Conservation (phyloP, 2,888 invertebrate genomes). For the Baccha elongata region DNA sequence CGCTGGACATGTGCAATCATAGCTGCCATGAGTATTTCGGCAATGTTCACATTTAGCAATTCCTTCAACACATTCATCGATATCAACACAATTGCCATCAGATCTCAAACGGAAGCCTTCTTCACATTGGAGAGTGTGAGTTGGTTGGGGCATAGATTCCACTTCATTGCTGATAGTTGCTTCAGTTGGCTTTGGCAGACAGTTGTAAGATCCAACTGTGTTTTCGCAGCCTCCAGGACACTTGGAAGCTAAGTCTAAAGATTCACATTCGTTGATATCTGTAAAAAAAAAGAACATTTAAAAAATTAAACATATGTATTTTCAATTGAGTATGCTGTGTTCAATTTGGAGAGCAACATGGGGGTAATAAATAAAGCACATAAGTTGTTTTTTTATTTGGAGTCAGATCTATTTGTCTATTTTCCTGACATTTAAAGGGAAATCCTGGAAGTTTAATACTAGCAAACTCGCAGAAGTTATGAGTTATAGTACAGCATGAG, state of each 20-base stretch:
- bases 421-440: too few species aligned
- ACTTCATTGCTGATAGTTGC: conserved; percentile 69
- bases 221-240: conserved; percentile 85
- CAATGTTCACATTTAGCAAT: conserved; percentile 78
- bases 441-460: too few species aligned
- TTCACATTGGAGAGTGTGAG: conserved; percentile 76
- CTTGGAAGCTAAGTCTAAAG: conserved; percentile 78
- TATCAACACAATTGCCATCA: conserved; percentile 76
- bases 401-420: too few species aligned
- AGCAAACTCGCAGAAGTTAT: too few species aligned
- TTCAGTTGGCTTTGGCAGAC: conserved; percentile 75
- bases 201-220: conserved; percentile 85
- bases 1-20: conserved; percentile 83
- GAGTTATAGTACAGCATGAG: too few species aligned
- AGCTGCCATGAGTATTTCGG: conserved; percentile 77
- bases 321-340: too few species aligned
- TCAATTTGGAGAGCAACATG: too few species aligned
- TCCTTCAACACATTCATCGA: conserved; percentile 79
- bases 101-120: conserved; percentile 77
- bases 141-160: conserved; percentile 46
- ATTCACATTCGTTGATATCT: conserved; percentile 87
- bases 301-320: background rate
- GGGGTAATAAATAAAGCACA: too few species aligned
- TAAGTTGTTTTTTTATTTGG: too few species aligned
- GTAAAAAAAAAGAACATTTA: conserved; percentile 26